These are phyloP conservation scores for Ceryle rudis DNA, from an alignment of 2,797 vertebrate genomes.

Conservation along the genomic window DNA sequence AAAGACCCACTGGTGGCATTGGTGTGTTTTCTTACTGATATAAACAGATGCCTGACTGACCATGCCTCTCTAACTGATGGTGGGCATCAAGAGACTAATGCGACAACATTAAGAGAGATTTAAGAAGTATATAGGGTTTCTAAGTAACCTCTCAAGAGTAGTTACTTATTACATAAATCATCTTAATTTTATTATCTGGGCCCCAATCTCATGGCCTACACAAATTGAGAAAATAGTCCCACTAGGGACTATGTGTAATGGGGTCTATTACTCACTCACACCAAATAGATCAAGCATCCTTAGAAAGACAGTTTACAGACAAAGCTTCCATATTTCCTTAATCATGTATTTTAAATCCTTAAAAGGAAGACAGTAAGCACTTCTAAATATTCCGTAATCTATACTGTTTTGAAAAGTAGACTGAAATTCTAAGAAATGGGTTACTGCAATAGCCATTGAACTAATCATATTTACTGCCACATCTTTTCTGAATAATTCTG, in stretches of 20 bases:
- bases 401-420: not conserved
- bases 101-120: not conserved
- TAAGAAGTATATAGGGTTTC: not conserved
- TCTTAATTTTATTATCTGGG: not conserved
- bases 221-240: not conserved
- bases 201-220: not conserved
- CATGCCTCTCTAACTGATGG: not conserved
- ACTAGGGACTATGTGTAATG: not conserved
- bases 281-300: not conserved
- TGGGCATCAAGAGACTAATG: not conserved
- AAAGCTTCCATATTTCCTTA: not conserved
- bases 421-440: not conserved
- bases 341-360: not conserved
- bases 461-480: not conserved
- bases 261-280: not conserved
- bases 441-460: not conserved
- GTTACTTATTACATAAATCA: not conserved
- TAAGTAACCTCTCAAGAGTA: not conserved
- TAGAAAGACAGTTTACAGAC: not conserved
- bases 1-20: fast-evolving
- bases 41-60: not conserved
- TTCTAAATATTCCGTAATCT: not conserved
- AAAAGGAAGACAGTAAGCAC: not conserved
- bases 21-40: not conserved
- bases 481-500: not conserved